Evolutionary conservation across 2,113 vertebrate species (phyloP), one percentile per base, ranked within the genome.

Genomic region (Dendropsophus ebraccatus): DNA sequence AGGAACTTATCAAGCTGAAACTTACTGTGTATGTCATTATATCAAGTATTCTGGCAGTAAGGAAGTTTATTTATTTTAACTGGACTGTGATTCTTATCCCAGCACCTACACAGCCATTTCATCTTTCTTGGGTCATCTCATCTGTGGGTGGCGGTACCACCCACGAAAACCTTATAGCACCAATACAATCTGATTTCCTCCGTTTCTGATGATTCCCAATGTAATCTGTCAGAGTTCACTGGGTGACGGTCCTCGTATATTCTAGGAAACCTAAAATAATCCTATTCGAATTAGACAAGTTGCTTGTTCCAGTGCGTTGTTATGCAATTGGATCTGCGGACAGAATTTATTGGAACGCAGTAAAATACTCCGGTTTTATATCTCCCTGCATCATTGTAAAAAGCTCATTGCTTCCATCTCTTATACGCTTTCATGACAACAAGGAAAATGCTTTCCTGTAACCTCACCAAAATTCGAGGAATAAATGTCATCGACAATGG

Each of bases 251-350:
- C 25, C 25, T 17, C 30, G 25, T 37, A 23, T 35, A 21, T 77
- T 56, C 75, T 32, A 56, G 45, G 75, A 77, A 77, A 23, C 28
- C 12, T 4, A 56, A 77, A 4, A 8, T 56, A 17, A 21, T 74
- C n/a, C n/a, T 74, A 72, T 72, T 72, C 2, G 19, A 72, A 21
- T 11, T 21, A 76, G 16, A 52, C 11, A 30, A 12, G 14, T 8
- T 6, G 75, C 8, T 56, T 1, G n/a, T 56, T 37, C 50, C 76
- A 78, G 23, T 35, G 16, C n/a, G n/a, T n/a, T 7, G 32, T 78
- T 78, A 35, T 58, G 30, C 21, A 78, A 52, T 37, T 78, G 30
- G n/a, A 78, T 78, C 28, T 58, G 74, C 28, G 17, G 28, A 69
- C 35, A 25, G 2, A 45, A 81, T 2, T 50, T 35, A 37, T 56